A percentile compares a stretch with the other conserved stretches of the same genome.
These are phyloP conservation scores for Lycaena phlaeas DNA, from an alignment of 2,888 invertebrate species.

Conservation along the genomic window DNA sequence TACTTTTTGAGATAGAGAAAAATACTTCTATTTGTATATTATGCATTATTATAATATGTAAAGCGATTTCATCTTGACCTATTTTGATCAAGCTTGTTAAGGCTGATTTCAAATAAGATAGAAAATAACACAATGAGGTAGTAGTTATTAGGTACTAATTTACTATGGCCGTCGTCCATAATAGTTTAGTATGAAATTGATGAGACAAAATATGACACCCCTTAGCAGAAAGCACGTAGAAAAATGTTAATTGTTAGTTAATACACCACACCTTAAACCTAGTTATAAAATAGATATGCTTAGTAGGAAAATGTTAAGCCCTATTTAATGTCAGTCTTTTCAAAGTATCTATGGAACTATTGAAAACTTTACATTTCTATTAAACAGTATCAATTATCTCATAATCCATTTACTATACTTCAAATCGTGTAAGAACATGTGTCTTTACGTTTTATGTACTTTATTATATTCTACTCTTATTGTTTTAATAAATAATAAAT, in stretches of 20 bases:
- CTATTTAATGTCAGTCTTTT: conserved; percentile 3
- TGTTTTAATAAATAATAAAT: conserved; percentile 1
- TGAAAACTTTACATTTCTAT: not conserved
- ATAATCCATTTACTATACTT: not conserved
- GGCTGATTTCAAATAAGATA: too few relatives aligned
- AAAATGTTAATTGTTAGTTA: conserved; percentile 27
- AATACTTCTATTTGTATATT: too few relatives aligned
- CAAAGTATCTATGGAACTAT: not conserved
- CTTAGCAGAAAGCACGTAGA: conserved; percentile 4
- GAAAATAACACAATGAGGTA: too few relatives aligned
- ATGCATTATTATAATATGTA: too few relatives aligned
- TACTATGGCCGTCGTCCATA: conserved; percentile 4
- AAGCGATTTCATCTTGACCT: too few relatives aligned
- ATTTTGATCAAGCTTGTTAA: too few relatives aligned
- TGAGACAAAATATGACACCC: conserved; percentile 18
- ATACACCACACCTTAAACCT: conserved; percentile 69
- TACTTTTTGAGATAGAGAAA: too few relatives aligned
- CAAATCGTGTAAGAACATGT: not conserved
- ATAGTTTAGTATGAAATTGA: conserved; percentile 31
- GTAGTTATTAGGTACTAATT: too few relatives aligned
- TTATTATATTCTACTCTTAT: not conserved
- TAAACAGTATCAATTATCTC: not conserved
- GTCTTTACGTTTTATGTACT: not conserved
- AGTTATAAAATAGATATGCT: conserved; percentile 46
- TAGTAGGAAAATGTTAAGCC: conserved; percentile 6